A percentile compares a stretch with the other conserved stretches of the same genome.
Evolutionary conservation across 1,140 invertebrate species (phyloP).

Genomic region (Muscidifurax raptorellus): DNA sequence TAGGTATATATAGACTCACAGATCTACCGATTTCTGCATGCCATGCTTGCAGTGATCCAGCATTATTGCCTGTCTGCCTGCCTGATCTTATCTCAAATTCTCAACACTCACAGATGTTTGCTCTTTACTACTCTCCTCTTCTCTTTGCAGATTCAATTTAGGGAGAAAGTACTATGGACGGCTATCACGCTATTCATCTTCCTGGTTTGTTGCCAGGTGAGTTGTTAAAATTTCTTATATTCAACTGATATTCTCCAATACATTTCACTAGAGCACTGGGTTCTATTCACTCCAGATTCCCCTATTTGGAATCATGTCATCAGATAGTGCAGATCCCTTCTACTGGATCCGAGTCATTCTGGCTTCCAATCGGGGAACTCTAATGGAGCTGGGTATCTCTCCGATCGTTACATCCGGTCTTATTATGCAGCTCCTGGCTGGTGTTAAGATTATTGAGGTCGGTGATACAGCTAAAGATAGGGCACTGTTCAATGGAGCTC

Average conservation of each 20-base stretch:
- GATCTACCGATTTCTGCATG: constrained; percentile 37
- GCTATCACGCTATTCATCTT: constrained; percentile 99
- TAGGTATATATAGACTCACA: too few species aligned
- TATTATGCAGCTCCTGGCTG: constrained; percentile 99
- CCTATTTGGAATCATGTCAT: constrained; percentile 99
- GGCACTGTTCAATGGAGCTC: constrained; percentile 99
- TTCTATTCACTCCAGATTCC: constrained; percentile 85
- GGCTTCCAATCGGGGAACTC: constrained; percentile 98
- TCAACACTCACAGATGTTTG: neutral
- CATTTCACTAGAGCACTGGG: neutral
- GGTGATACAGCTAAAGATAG: constrained; percentile 99
- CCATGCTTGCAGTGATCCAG: neutral
- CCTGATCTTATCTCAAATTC: too few species aligned
- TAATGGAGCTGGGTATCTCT: constrained; percentile 99
- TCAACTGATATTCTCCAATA: neutral
- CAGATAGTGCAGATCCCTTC: constrained; percentile 99
- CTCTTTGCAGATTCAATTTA: constrained; percentile 93
- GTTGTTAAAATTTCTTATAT: constrained; percentile 51
- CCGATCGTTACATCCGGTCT: constrained; percentile 99
- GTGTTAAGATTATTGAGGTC: constrained; percentile 99
- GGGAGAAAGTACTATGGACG: constrained; percentile 99
- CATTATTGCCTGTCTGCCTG: too few species aligned
- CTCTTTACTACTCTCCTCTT: neutral
- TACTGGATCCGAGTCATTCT: constrained; percentile 99
- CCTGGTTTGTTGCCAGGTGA: constrained; percentile 99